These are phyloP conservation scores for Sarcophaga carnaria DNA, from an alignment of 2,888 invertebrate genomes.

Conservation along the genomic window DNA sequence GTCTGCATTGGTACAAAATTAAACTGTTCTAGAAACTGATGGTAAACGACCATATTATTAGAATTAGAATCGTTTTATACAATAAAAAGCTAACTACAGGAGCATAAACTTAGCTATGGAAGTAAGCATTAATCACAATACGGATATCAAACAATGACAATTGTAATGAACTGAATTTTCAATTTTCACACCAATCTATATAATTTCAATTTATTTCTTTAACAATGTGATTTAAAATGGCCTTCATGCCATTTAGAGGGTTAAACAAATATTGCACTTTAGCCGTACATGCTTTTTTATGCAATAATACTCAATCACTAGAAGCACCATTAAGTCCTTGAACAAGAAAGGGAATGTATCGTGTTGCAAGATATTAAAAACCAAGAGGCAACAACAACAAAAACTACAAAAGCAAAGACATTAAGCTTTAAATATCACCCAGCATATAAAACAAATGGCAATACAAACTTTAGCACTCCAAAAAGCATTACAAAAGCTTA, in stretches of 20 bases:
- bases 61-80: no score
- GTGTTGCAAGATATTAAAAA: slow-evolving; percentile 42
- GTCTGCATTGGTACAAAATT: no score
- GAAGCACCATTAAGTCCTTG: slow-evolving; percentile 64
- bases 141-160: no score
- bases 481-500: slow-evolving; percentile 53
- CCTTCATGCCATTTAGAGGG: background rate
- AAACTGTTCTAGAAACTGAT: no score
- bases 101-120: no score
- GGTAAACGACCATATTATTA: no score
- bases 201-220: no score
- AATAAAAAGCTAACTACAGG: no score
- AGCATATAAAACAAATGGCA: background rate
- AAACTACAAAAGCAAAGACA: background rate
- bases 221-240: background rate
- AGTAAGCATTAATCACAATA: no score
- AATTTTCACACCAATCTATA: no score
- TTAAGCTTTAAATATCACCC: slow-evolving; percentile 47
- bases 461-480: slow-evolving; percentile 31
- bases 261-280: slow-evolving; percentile 49
- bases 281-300: slow-evolving; percentile 22
- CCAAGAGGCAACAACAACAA: background rate
- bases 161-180: no score
- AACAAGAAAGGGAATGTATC: slow-evolving; percentile 60
- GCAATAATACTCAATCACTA: slow-evolving; percentile 60